A percentile compares a stretch with the other conserved stretches of the same genome.
Evolutionary conservation across 2,113 vertebrate species (phyloP).

Genomic region (Hyaena hyaena): DNA sequence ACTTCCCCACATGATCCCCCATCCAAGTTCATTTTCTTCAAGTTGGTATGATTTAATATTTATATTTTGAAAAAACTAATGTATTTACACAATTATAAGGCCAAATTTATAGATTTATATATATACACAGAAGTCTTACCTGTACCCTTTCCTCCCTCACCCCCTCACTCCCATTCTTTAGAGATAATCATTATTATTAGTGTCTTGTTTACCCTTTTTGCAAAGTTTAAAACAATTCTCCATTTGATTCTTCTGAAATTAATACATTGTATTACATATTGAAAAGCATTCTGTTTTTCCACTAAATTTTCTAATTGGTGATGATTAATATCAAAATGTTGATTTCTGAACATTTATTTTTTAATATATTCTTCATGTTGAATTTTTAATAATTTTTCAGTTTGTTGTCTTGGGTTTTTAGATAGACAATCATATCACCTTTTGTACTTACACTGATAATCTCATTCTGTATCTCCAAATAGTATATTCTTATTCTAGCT

Average conservation of each 20-base stretch:
- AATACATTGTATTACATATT: neutral
- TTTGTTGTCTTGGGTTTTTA: neutral
- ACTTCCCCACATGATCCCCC: neutral
- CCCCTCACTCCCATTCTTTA: too few species aligned
- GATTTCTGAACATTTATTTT: slow-evolving; percentile 7
- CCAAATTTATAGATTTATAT: neutral
- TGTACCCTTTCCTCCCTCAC: neutral
- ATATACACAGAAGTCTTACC: neutral
- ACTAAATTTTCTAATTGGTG: neutral
- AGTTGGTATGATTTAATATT: neutral
- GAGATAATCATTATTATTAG: neutral
- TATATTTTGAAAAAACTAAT: neutral
- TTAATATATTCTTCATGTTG: neutral
- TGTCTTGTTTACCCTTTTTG: neutral
- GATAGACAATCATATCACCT: neutral
- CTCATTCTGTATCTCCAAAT: neutral
- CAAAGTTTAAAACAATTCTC: slow-evolving; percentile 41
- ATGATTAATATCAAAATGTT: neutral
- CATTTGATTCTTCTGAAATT: neutral
- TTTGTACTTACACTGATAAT: neutral
- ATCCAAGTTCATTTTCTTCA: neutral
- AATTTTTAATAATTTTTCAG: slow-evolving; percentile 18
- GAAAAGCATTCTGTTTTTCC: neutral
- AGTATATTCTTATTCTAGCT: neutral
- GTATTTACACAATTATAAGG: neutral